Conservation (phyloP, 2,797 vertebrate genomes). For the Dryobates pubescens region DNA sequence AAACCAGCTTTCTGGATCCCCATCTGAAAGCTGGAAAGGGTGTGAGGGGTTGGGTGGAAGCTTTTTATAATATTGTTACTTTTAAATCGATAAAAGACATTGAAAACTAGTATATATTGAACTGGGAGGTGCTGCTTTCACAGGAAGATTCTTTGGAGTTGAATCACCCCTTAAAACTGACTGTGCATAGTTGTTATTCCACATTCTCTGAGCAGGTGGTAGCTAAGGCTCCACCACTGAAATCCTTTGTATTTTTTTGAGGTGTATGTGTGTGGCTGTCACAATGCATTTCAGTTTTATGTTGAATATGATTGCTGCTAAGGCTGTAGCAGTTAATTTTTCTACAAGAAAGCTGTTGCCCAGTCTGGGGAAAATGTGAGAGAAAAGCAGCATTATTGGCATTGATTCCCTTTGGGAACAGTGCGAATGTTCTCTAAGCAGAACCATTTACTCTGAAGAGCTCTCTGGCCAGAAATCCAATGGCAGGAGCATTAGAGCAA, state of each 20-base stretch:
- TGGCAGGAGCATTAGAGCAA: slow-evolving; percentile 3
- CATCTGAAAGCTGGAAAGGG: background rate
- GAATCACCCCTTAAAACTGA: background rate
- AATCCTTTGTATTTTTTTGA: background rate
- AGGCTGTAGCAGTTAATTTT: background rate
- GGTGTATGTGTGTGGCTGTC: background rate
- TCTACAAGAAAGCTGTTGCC: background rate
- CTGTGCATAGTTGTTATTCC: background rate
- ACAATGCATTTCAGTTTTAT: background rate
- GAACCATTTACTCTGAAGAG: background rate
- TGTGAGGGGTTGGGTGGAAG: rapidly evolving
- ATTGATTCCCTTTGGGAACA: background rate
- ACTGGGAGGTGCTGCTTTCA: background rate
- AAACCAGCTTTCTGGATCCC: background rate
- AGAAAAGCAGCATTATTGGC: background rate
- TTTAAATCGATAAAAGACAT: background rate
- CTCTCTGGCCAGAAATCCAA: slow-evolving; percentile 4
- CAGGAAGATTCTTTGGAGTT: background rate
- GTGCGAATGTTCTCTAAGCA: background rate
- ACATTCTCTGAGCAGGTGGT: background rate
- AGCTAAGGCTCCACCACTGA: background rate
- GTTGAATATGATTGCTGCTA: background rate
- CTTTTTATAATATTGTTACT: background rate
- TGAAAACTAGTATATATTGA: background rate
- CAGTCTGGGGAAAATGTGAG: background rate